Conservation (phyloP, 2,888 invertebrate species). For the Drosophila limbata region DNA sequence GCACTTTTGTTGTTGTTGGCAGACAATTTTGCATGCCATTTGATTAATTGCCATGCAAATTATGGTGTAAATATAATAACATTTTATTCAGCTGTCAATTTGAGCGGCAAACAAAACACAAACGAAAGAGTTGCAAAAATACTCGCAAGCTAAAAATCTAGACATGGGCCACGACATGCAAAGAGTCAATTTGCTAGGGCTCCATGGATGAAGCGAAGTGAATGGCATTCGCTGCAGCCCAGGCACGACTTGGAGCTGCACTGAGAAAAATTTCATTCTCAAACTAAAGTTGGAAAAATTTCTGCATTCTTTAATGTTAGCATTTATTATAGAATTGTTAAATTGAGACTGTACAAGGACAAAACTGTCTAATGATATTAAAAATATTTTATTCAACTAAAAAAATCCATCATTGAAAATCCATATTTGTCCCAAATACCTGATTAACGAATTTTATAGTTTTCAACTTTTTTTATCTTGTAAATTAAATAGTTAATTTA, state of each 20-base stretch:
- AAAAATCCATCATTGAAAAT: too few species aligned
- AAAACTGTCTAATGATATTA: too few species aligned
- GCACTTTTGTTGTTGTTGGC: slow-evolving; percentile 33
- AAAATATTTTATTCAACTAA: too few species aligned
- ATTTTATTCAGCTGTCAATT: slow-evolving; percentile 83
- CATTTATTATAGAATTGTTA: too few species aligned
- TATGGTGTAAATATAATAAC: slow-evolving; percentile 82
- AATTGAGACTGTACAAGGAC: too few species aligned
- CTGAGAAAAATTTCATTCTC: not conserved
- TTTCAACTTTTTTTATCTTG: too few species aligned
- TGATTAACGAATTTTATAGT: too few species aligned
- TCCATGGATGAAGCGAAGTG: slow-evolving; percentile 77
- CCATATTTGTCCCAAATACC: too few species aligned
- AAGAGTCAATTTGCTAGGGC: slow-evolving; percentile 75
- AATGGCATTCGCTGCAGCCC: slow-evolving; percentile 79
- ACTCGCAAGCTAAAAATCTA: slow-evolving; percentile 41
- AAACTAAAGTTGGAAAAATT: not conserved
- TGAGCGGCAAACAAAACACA: slow-evolving; percentile 59
- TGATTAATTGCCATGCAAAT: slow-evolving; percentile 83
- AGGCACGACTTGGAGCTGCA: slow-evolving; percentile 55
- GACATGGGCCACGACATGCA: slow-evolving; percentile 77
- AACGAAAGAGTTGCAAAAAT: slow-evolving; percentile 19
- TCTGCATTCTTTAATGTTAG: not conserved
- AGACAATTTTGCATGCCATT: slow-evolving; percentile 79
- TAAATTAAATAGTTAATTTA: too few species aligned